Evolutionary conservation across 1,140 invertebrate species (phyloP), one percentile per base, ranked within the genome.

Genomic region (Procambarus virginalis): DNA sequence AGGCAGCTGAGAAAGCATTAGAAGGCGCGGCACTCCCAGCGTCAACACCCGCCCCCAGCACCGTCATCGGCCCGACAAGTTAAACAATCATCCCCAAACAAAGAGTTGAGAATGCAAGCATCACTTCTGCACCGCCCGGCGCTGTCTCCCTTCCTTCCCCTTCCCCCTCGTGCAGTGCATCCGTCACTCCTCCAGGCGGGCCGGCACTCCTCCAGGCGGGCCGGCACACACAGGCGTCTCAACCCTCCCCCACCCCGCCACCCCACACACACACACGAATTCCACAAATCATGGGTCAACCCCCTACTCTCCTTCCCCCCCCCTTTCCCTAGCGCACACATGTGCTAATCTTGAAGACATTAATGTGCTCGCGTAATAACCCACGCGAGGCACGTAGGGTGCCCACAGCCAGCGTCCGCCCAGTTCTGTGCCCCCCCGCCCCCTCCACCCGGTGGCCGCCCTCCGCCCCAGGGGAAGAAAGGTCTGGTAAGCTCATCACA

Each of bases 271-370:
- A n/a, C 81, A 81, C 78, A 88, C 58, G 78, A 88, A 88, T 88
- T 88, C 70, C 46, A 81, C 70, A 88, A 88, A 88, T 6, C 79
- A 10, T 22, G 20, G 8, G 1, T 45, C 82, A 68, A 82, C 51
- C 60, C 60, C 51, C 51, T 55, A 55, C 51, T 9, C 51, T 12
- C 51, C 2, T 55, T 55, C 6, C 51, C 6, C 34, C 1, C 60
- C 60, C 14, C 2, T 20, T 3, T 14, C 60, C 20, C 60, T 14
- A 17, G 17, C 60, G 1, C 34, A 34, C 86, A 73, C 86, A 80
- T 81, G 78, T 88, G 86, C 64, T 88, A 88, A 88, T 82, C 78
- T 77, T n/a, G 51, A 55, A 12, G 77, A 70, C 86, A 88, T 88
- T 81, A 70, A 81, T 81, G 78, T 78, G 70, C 78, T 49, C 86